phyloP scores from a whole-genome alignment of 2,888 invertebrate genomes.

The Ennomos erosarius region DNA sequence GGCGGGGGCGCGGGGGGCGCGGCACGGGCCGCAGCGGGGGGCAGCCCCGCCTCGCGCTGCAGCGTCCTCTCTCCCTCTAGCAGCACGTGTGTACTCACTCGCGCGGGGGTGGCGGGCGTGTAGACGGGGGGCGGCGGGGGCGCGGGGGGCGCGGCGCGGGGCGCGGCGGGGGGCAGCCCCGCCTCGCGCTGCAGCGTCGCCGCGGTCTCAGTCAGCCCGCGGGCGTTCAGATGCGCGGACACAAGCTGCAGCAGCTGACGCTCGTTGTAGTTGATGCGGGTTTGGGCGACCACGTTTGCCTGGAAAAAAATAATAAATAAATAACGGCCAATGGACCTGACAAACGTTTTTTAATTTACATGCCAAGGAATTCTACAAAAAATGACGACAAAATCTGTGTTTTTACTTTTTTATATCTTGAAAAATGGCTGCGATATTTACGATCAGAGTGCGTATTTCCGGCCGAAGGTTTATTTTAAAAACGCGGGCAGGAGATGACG shows the following conservation, averaged over 20 bases:
- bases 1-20: no score
- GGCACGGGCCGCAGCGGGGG: no score
- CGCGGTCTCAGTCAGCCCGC: slow-evolving; percentile 91
- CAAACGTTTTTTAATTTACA: no score
- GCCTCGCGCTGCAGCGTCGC: slow-evolving; percentile 91
- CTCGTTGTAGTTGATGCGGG: slow-evolving; percentile 97
- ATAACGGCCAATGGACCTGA: no score
- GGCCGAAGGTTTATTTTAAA: no score
- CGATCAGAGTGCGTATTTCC: no score
- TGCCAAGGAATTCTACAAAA: no score
- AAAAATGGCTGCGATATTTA: no score
- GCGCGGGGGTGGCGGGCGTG: slow-evolving; percentile 79
- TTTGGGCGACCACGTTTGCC: slow-evolving; percentile 98
- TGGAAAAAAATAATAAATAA: slow-evolving; percentile 54
- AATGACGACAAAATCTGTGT: no score
- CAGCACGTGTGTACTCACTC: slow-evolving; percentile 60
- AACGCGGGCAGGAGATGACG: no score
- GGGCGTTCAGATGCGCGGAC: slow-evolving; percentile 92
- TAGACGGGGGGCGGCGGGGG: slow-evolving; percentile 84
- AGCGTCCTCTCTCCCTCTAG: slow-evolving; percentile 25
- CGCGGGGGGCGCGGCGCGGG: slow-evolving; percentile 66
- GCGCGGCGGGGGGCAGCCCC: slow-evolving; percentile 81
- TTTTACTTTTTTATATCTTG: no score
- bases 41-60: no score
- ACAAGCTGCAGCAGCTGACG: slow-evolving; percentile 96